These are phyloP conservation scores for Phragmatobia fuliginosa DNA, from an alignment of 2,888 invertebrate species.

Conservation along the genomic window DNA sequence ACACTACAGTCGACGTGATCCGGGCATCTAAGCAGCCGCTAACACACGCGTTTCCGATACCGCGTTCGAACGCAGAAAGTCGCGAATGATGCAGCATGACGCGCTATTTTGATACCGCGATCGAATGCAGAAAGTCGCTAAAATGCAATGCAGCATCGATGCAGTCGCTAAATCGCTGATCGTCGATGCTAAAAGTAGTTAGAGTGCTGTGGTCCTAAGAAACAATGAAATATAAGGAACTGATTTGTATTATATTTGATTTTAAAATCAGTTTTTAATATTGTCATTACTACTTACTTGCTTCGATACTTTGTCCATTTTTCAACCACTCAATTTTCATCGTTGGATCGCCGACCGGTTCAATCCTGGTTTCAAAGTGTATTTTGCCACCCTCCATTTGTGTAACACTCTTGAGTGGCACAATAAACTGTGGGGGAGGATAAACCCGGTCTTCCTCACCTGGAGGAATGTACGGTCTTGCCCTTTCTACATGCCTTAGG, in stretches of 20 bases:
- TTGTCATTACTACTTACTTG: conserved; percentile 91
- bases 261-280: no score
- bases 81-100: no score
- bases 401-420: conserved; percentile 93
- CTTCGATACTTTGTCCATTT: conserved; percentile 96
- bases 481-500: conserved; percentile 96
- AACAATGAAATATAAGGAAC: neutral
- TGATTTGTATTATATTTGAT: neutral
- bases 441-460: conserved; percentile 95
- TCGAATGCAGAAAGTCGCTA: no score
- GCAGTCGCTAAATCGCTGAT: no score
- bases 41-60: no score
- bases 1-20: no score
- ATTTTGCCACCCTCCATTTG: conserved; percentile 96
- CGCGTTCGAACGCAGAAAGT: no score
- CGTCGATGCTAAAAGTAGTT: no score
- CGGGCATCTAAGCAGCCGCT: no score
- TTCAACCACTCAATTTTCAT: conserved; percentile 99
- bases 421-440: conserved; percentile 96
- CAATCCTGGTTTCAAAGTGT: conserved; percentile 98
- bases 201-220: no score
- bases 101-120: no score
- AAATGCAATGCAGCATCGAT: no score
- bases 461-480: conserved; percentile 92
- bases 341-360: conserved; percentile 98